Conservation (phyloP, 2,797 vertebrate genomes). For the Rousettus madagascariensis region DNA sequence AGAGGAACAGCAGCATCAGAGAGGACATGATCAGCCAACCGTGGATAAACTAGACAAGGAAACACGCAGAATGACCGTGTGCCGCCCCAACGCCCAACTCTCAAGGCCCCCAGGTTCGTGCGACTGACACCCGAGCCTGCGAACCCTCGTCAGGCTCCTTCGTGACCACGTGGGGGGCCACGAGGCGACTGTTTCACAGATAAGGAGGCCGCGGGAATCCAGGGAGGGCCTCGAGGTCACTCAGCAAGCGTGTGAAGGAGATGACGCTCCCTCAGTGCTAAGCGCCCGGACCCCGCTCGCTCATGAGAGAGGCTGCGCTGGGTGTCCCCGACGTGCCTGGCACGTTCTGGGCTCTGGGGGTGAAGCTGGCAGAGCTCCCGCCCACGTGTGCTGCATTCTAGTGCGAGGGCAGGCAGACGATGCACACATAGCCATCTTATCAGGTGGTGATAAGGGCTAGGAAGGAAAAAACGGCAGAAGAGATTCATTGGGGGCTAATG, state of each 20-base stretch:
- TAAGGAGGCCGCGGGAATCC: background rate
- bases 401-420: fast-evolving
- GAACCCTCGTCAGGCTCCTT: background rate
- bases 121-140: background rate
- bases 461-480: background rate
- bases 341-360: background rate
- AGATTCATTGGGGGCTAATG: fast-evolving
- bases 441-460: fast-evolving
- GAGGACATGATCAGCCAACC: conserved; percentile 98
- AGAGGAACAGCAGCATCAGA: conserved; percentile 96
- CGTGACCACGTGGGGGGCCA: fast-evolving
- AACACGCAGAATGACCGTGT: background rate
- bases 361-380: background rate
- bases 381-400: fast-evolving
- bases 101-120: fast-evolving
- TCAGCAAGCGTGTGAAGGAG: background rate
- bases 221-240: background rate
- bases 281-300: fast-evolving
- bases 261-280: fast-evolving
- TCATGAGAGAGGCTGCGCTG: fast-evolving
- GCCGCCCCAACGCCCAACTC: background rate
- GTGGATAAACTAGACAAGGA: conserved; percentile 92
- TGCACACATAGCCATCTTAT: fast-evolving
- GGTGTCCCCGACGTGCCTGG: fast-evolving
- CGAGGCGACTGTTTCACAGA: background rate